These are phyloP conservation scores for Vandiemenella viatica DNA, from an alignment of 2,888 invertebrate genomes.

Conservation along the genomic window DNA sequence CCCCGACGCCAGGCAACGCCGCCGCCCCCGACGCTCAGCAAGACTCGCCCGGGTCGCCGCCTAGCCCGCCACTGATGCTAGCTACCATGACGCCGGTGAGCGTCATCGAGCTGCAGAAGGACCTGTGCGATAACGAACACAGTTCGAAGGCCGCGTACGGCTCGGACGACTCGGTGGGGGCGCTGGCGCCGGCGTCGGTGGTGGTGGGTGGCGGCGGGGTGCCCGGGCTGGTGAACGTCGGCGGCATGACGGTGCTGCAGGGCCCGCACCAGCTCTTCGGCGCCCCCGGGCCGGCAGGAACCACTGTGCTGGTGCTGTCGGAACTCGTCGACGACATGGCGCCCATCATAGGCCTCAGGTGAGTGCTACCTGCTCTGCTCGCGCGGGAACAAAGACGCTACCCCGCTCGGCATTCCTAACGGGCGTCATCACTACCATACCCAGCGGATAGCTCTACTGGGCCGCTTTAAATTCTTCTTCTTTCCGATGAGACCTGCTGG, in stretches of 20 bases:
- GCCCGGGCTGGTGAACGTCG: constrained; percentile 34
- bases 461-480: too few species aligned
- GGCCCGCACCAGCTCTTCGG: constrained; percentile 20
- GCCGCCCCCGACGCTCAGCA: constrained; percentile 31
- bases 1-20: constrained; percentile 31
- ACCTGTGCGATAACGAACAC: constrained; percentile 41
- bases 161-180: constrained; percentile 35
- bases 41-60: constrained; percentile 33
- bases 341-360: constrained; percentile 51
- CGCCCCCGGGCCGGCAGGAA: constrained; percentile 25
- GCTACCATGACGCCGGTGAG: constrained; percentile 81
- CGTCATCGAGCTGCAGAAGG: constrained; percentile 55
- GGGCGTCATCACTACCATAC: too few species aligned
- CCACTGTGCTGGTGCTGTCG: constrained; percentile 53
- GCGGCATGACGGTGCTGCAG: constrained; percentile 22
- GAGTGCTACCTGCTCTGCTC: constrained; percentile 18
- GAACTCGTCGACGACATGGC: constrained; percentile 57
- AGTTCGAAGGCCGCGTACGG: constrained; percentile 30
- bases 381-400: neutral
- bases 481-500: too few species aligned
- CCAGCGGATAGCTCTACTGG: too few species aligned
- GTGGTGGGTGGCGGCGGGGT: constrained; percentile 20
- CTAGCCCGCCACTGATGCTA: constrained; percentile 56
- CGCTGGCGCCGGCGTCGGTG: constrained; percentile 24
- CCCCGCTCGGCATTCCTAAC: neutral